A percentile compares a stretch with the other conserved stretches of the same genome.
phyloP scores from a whole-genome alignment of 1,140 invertebrate species.

The Cyclargus thomasi region DNA sequence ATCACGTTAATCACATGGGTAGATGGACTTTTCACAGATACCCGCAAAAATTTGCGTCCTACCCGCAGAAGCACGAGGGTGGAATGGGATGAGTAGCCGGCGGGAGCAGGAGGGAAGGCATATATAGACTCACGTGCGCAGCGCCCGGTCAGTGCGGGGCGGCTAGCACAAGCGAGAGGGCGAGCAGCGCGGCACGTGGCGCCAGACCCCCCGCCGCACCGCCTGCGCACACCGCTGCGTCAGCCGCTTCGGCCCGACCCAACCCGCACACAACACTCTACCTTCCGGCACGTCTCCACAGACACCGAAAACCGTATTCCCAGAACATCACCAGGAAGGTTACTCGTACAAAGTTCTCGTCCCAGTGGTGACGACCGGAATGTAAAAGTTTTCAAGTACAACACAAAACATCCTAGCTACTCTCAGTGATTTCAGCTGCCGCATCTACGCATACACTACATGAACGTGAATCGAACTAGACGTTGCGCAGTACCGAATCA shows the following conservation, averaged over 20 bases:
- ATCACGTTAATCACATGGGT: neutral
- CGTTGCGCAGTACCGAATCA: neutral
- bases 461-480: neutral
- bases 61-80: conserved; percentile 14
- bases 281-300: conserved; percentile 21
- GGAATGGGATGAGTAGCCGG: conserved; percentile 26
- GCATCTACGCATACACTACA: neutral
- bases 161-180: conserved; percentile 63
- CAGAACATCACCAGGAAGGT: neutral
- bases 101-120: conserved; percentile 31
- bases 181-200: conserved; percentile 52
- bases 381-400: neutral
- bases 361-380: conserved; percentile 19
- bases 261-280: conserved; percentile 26
- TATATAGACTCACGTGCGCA: conserved; percentile 64
- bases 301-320: neutral
- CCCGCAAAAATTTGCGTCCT: neutral
- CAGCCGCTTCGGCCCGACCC: conserved; percentile 75
- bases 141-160: conserved; percentile 68
- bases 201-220: conserved; percentile 50
- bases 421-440: neutral
- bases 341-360: neutral
- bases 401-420: neutral
- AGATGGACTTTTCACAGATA: neutral
- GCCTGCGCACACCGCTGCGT: conserved; percentile 75